These are phyloP conservation scores for Amazona ochrocephala DNA, from an alignment of 2,797 vertebrate species.

Conservation along the genomic window DNA sequence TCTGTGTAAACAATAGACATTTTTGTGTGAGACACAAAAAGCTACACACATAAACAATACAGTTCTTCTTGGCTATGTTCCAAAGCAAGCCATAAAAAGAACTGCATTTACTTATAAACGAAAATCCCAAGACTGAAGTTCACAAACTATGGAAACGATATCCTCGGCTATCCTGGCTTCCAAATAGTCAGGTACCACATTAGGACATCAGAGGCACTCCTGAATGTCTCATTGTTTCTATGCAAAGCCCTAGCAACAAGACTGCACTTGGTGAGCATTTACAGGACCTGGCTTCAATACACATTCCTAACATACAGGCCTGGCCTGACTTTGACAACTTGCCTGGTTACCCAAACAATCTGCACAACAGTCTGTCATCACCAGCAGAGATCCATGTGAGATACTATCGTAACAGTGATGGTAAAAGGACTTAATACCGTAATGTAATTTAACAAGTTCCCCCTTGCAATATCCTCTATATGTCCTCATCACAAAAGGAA, in stretches of 20 bases:
- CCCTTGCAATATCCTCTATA: background rate
- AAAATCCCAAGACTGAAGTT: background rate
- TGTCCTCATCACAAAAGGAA: background rate
- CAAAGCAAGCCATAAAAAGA: background rate
- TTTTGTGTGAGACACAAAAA: background rate
- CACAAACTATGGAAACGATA: background rate
- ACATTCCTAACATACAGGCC: constrained; percentile 42
- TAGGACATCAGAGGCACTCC: background rate
- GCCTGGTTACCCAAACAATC: constrained; percentile 52
- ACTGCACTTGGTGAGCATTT: background rate
- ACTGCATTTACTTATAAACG: background rate
- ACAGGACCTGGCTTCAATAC: background rate
- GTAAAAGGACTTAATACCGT: background rate
- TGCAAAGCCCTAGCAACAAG: constrained; percentile 40
- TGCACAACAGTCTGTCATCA: background rate
- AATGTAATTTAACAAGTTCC: background rate
- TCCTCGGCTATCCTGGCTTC: background rate
- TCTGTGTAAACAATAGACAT: constrained; percentile 33
- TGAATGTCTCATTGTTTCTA: fast-evolving
- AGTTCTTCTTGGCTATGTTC: background rate
- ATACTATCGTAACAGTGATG: background rate
- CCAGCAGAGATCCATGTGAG: background rate
- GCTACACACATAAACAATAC: background rate
- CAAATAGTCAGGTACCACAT: background rate
- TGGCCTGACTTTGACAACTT: background rate